Base-by-base conservation (phyloP, 2,113 vertebrate genomes). In the Phrynocephalus versicolor region DNA sequence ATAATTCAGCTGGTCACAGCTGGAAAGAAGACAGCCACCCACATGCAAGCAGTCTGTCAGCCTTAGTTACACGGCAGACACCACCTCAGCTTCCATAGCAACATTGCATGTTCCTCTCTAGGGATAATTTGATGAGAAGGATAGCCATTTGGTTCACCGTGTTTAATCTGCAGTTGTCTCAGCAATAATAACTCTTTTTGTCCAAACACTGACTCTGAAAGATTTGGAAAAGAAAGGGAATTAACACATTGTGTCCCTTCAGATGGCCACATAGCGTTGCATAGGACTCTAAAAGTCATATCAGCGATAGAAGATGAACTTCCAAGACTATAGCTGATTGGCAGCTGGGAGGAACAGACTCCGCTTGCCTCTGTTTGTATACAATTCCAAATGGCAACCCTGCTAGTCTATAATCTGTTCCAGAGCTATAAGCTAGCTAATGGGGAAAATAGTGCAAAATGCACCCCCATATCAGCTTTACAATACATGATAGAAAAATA, bases 1-100 rank as follows among this genome's bases (percentile, higher is more conserved):
- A 97, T 97, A 96, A 97, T 97, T 97, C 96, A 97, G 96, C 95
- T 95, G 96, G 95, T 96, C 97, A 97, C 97, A 97, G 96, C 96
- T 97, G 97, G 96, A 96, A 96, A 96, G 95, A 95, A 97, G 96
- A 96, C 96, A 96, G 96, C 96, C 95, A 97, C 97, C 97, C 96
- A 97, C 97, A 96, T 92, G 95, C 96, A 96, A 93, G 95, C 96
- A 96, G 96, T 97, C 97, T 97, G 97, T 96, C 96, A 97, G 95
- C 95, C 95, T 96, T 93, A 93, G 95, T 96, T 96, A 96, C 84
- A 78, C 92, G 89, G 94, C 95, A 94, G 94, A 95, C 94, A 91
- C 94, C 94, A 88, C 93, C 88, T 92, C 91, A 93, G 95, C 95
- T 93, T 94, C 96, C 83, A 75, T 93, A 96, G 95, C 95, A 96